These are phyloP conservation scores for Ametastegia equiseti DNA, from an alignment of 2,888 invertebrate genomes.

Conservation along the genomic window DNA sequence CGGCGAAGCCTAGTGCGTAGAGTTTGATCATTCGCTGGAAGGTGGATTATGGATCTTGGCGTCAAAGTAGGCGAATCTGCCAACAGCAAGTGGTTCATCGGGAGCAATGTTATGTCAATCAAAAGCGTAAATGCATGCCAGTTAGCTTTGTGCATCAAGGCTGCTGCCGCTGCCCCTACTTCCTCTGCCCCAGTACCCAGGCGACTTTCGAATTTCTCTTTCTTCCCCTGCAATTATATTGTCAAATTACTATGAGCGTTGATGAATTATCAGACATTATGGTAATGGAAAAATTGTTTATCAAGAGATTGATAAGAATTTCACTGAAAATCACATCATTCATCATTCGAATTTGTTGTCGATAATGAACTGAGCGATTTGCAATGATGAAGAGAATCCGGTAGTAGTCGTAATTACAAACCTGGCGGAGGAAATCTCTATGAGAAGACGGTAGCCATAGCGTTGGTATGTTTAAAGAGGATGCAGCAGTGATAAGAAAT, in stretches of 20 bases:
- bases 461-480: constrained; percentile 70
- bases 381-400: neutral
- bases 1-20: constrained; percentile 66
- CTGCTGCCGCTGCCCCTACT: constrained; percentile 72
- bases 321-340: neutral
- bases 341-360: too few relatives aligned
- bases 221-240: constrained; percentile 64
- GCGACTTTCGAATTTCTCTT: constrained; percentile 69
- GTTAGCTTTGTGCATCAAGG: constrained; percentile 73
- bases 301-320: too few relatives aligned
- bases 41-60: constrained; percentile 69
- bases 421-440: constrained; percentile 72
- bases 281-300: too few relatives aligned
- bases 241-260: neutral
- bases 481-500: constrained; percentile 71
- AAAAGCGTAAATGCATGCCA: constrained; percentile 74
- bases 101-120: constrained; percentile 71
- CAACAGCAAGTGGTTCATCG: constrained; percentile 67
- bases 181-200: constrained; percentile 71
- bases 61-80: constrained; percentile 58
- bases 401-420: constrained; percentile 53
- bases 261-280: constrained; percentile 10
- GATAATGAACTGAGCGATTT: neutral
- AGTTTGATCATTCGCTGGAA: constrained; percentile 71
- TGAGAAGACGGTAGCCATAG: constrained; percentile 73